Evolutionary conservation across 2,888 invertebrate genomes (phyloP), one percentile per base, ranked within the genome.

Genomic region (Petrolisthes manimaculis): DNA sequence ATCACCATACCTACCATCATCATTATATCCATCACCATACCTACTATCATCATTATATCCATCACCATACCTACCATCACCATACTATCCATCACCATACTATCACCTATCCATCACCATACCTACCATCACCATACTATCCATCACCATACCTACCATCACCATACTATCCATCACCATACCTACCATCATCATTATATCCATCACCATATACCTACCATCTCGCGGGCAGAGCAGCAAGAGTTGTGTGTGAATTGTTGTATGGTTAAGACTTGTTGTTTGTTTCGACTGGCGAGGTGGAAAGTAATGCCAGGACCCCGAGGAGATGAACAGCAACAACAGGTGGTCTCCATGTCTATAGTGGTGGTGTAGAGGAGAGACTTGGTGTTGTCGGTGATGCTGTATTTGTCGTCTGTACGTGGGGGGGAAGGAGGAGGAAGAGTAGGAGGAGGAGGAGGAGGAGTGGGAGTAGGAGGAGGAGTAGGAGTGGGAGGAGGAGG

Each of bases 221-320:
- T 85, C 53, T 85, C 79, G 12, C 54, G n/a, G 24, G 9, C 18
- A 5, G 69, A 21, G 55, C 78, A 85, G 78, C 84, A 78, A 9
- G 18, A 51, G 0, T 6, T 6, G 9, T 51, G 51, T 4, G 51
- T 61, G 21, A 54, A 14, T 14, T 79, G 53, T 54, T 71, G 85
- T 1, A 85, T 9, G 6, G 24, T 69, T 24, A 85, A 69, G 69
- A 79, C 69, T 8, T 75, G 85, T 4, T 85, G 85, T 9, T 69
- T 54, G 8, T 24, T 79, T 54, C 85, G 61, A 55, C 79, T 79
- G 55, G 85, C 61, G 12, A 85, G 2, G 69, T 85, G 67, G 85
- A 85, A 85, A 21, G 85, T 85, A 54, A 85, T 79, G 21, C 85
- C 85, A 0, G 79, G 79, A n/a, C 85, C 85, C 6, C 71, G 51